These are phyloP conservation scores for Cantharis rufa DNA, from an alignment of 2,888 invertebrate genomes.

Conservation along the genomic window DNA sequence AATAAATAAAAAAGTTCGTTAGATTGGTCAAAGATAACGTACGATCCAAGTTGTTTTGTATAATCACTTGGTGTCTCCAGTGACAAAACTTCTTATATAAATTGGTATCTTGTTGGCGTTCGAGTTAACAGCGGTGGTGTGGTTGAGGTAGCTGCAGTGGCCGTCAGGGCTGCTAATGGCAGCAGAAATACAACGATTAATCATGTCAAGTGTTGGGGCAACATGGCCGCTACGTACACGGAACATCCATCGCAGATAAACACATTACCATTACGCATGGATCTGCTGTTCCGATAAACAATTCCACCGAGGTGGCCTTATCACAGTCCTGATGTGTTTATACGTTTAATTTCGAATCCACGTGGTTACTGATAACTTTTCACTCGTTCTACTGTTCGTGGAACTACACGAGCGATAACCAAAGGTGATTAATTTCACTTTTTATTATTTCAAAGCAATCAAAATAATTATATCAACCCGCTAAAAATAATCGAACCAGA, in stretches of 20 bases:
- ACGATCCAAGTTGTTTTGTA: background rate
- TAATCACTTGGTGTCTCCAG: background rate
- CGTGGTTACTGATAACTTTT: constrained; percentile 35
- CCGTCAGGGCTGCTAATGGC: constrained; percentile 55
- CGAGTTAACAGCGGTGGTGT: constrained; percentile 12
- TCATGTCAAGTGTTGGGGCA: constrained; percentile 57
- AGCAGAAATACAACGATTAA: constrained; percentile 55
- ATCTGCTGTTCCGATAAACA: constrained; percentile 54
- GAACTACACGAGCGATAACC: background rate
- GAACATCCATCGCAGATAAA: constrained; percentile 58
- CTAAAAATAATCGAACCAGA: background rate
- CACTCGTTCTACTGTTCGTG: constrained; percentile 1
- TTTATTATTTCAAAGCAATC: background rate
- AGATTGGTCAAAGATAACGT: background rate
- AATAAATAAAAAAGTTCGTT: background rate
- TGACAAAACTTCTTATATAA: constrained; percentile 19
- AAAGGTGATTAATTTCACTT: constrained; percentile 3
- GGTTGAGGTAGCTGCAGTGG: constrained; percentile 37
- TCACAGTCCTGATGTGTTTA: constrained; percentile 39
- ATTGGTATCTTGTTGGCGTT: constrained; percentile 13
- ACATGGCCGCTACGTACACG: constrained; percentile 56
- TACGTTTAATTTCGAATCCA: constrained; percentile 36
- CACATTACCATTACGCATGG: constrained; percentile 54
- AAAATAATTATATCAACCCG: background rate
- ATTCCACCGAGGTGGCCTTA: constrained; percentile 53